These are phyloP conservation scores for Drosophila teissieri DNA, from an alignment of 1,140 invertebrate species.

Conservation along the genomic window DNA sequence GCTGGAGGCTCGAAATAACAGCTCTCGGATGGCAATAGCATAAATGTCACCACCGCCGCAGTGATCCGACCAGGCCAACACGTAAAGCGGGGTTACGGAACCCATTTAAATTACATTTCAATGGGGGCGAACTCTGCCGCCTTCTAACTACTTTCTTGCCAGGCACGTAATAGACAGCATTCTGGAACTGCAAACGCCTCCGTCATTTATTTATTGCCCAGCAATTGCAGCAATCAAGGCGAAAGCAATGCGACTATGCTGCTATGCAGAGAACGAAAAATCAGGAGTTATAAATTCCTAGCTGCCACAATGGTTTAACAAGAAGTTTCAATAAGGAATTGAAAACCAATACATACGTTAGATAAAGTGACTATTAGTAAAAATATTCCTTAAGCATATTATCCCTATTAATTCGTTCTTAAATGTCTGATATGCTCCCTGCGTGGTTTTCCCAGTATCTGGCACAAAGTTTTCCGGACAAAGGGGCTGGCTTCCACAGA, in stretches of 20 bases:
- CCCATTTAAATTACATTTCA: constrained; percentile 54
- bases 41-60: constrained; percentile 37
- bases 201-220: constrained; percentile 69
- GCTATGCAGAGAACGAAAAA: constrained; percentile 22
- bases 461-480: constrained; percentile 19
- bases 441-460: constrained; percentile 11
- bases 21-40: constrained; percentile 29
- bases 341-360: too few relatives aligned
- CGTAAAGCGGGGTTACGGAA: constrained; percentile 27
- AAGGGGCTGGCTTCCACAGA: constrained; percentile 3
- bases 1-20: constrained; percentile 24
- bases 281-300: background rate
- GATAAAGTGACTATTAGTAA: too few relatives aligned
- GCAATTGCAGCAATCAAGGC: constrained; percentile 68
- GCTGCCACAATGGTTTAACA: too few relatives aligned
- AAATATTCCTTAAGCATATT: background rate
- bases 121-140: constrained; percentile 14
- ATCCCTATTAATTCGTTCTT: background rate
- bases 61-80: constrained; percentile 15
- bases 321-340: too few relatives aligned
- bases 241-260: constrained; percentile 32
- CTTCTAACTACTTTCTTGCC: constrained; percentile 33
- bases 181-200: constrained; percentile 40
- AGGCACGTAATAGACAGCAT: constrained; percentile 61
- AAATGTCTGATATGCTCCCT: background rate